Percentiles rank a stretch among this genome's conserved stretches.
These are phyloP conservation scores for Lasioglossum figueresi DNA, from an alignment of 2,888 invertebrate genomes.

Conservation along the genomic window DNA sequence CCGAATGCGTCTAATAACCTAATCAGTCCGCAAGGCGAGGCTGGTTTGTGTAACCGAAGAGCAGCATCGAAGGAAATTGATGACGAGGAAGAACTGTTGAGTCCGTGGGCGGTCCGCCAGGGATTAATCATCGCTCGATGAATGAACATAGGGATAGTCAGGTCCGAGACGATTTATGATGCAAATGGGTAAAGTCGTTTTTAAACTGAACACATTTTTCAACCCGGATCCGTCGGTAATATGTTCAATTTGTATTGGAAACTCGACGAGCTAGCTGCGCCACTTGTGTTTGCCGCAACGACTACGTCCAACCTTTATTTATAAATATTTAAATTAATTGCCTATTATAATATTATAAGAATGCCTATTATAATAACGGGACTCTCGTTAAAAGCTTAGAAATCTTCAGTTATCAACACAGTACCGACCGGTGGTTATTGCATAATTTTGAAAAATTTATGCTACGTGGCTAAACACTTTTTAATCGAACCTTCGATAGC, in stretches of 20 bases:
- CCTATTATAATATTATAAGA: too few species aligned
- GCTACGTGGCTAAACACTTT: too few species aligned
- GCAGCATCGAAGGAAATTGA: slow-evolving; percentile 50
- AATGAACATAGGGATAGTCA: slow-evolving; percentile 32
- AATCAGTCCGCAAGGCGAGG: slow-evolving; percentile 46
- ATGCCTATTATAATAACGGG: too few species aligned
- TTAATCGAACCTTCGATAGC: too few species aligned
- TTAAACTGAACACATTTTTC: slow-evolving; percentile 11
- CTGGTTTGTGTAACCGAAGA: slow-evolving; percentile 19
- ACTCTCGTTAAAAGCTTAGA: neutral
- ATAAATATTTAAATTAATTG: too few species aligned
- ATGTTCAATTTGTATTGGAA: neutral
- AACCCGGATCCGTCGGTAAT: neutral
- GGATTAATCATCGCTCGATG: slow-evolving; percentile 43
- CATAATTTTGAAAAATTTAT: too few species aligned
- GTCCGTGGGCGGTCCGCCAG: slow-evolving; percentile 11
- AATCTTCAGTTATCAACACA: too few species aligned
- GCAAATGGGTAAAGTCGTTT: slow-evolving; percentile 11
- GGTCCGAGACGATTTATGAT: slow-evolving; percentile 29
- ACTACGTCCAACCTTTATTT: too few species aligned
- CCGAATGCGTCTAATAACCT: slow-evolving; percentile 44
- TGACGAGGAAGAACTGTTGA: slow-evolving; percentile 41
- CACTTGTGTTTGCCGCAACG: neutral
- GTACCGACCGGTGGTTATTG: too few species aligned
- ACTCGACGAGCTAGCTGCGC: neutral